phyloP scores from a whole-genome alignment of 2,888 invertebrate genomes.

The Platycheirus albimanus region DNA sequence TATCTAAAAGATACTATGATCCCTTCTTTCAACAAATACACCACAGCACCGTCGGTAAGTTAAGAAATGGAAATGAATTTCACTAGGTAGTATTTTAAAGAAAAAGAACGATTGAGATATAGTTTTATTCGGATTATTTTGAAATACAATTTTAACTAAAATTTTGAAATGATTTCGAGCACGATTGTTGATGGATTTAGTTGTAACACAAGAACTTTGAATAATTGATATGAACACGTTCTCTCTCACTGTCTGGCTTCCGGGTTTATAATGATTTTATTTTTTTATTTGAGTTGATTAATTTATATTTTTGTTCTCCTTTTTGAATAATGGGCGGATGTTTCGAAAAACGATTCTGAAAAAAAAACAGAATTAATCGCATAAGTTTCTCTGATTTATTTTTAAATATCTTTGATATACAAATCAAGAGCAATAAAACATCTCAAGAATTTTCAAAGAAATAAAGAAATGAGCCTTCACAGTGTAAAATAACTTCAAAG shows the following conservation, averaged over 20 bases:
- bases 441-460: slow-evolving; percentile 2
- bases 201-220: background rate
- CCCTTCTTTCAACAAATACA: background rate
- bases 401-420: slow-evolving; percentile 33
- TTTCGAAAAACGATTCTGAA: slow-evolving; percentile 64
- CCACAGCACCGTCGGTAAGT: slow-evolving; percentile 1
- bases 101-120: background rate
- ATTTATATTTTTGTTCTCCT: slow-evolving; percentile 54
- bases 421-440: slow-evolving; percentile 27
- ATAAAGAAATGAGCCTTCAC: slow-evolving; percentile 39
- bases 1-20: background rate
- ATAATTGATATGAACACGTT: slow-evolving; percentile 23
- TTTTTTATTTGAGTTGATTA: slow-evolving; percentile 53
- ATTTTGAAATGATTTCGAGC: slow-evolving; percentile 39
- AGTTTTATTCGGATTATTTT: background rate
- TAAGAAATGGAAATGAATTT: background rate
- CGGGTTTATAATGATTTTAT: slow-evolving; percentile 14
- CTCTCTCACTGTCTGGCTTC: slow-evolving; percentile 26
- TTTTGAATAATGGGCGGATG: slow-evolving; percentile 37
- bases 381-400: slow-evolving; percentile 33
- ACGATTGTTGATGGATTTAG: slow-evolving; percentile 54
- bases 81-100: background rate
- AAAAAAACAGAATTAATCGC: slow-evolving; percentile 42
- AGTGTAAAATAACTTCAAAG: slow-evolving; percentile 53
- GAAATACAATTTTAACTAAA: too few relatives aligned